These are phyloP conservation scores for Alouatta palliata DNA, from an alignment of 2,113 vertebrate species.

Conservation along the genomic window DNA sequence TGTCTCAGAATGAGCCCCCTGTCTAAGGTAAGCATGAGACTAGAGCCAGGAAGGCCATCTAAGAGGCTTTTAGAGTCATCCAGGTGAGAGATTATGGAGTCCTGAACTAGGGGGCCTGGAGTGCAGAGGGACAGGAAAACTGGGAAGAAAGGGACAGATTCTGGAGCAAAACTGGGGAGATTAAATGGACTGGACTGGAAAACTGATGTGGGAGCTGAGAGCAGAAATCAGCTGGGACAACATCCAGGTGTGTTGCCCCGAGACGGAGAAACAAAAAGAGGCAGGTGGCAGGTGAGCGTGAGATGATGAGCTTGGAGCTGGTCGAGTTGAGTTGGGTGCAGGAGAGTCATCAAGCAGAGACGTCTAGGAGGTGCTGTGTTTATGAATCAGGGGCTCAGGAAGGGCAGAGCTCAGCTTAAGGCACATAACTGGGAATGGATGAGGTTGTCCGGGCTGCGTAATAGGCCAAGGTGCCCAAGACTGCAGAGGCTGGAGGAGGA, in stretches of 20 bases:
- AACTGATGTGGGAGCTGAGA: background rate
- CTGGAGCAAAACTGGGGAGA: background rate
- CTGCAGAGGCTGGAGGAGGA: background rate
- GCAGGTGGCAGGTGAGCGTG: no score
- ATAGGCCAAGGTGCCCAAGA: background rate
- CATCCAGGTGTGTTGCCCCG: background rate
- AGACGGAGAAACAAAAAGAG: background rate
- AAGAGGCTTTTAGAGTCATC: background rate
- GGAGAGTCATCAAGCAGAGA: background rate
- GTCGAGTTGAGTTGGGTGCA: background rate
- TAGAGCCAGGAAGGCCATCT: background rate
- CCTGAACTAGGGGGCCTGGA: background rate
- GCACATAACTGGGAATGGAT: background rate
- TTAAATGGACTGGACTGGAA: background rate
- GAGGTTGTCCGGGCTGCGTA: background rate
- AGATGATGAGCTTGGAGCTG: background rate
- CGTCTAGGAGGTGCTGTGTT: background rate
- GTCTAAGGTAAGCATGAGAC: background rate
- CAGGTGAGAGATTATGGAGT: background rate
- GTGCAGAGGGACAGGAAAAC: background rate
- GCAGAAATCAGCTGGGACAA: background rate
- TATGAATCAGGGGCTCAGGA: background rate
- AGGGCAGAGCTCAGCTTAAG: background rate
- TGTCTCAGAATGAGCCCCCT: background rate
- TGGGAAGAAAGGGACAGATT: background rate